Evolutionary conservation across 2,888 invertebrate genomes (phyloP), one percentile per base, ranked within the genome.

Genomic region (Fragum fragum): DNA sequence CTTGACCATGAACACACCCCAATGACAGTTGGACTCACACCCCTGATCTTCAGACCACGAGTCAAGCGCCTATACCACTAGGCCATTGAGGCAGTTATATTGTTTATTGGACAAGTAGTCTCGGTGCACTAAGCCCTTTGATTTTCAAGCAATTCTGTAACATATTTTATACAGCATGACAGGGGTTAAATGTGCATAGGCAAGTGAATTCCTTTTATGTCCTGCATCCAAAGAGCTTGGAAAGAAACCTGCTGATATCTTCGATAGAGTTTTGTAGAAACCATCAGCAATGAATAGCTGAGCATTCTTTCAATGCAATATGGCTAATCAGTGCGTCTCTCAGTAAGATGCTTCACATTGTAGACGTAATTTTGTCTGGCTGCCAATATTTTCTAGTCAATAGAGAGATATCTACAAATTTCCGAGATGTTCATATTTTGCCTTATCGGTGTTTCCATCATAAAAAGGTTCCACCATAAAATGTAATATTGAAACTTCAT

Each of bases 401-500:
- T 61, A 61, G 26, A 61, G 61, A 28, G 32, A 61, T 61, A 61
- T 32, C 29, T 61, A 61, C 61, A 61, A 61, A 61, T 61, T 61
- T 61, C 61, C n/a, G 61, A 29, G 61, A 61, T 61, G 61, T 61
- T 61, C 61, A 61, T 61, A 29, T 61, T 32, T 32, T 61, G 61
- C 32, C 61, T 61, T 61, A 61, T 61, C 61, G 26, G 23, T 32
- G 32, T 61, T 61, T 61, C 32, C 32, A 61, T 61, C 61, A 61
- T 61, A 32, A 61, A 57, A 61, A n/a, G 28, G 6, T 32, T 32
- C 26, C 18, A 6, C 61, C 57, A 57, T 18, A 18, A 57, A 26
- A 57, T 47, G 47, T 47, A 47, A 9, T 47, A 47, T 47, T 16
- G 47, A 47, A 47, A 47, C 5, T 47, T 47, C 47, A 47, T 47